Percentiles rank a stretch among this genome's conserved stretches.
Conservation (phyloP, 2,888 invertebrate genomes). For the Chironomus tentans region DNA sequence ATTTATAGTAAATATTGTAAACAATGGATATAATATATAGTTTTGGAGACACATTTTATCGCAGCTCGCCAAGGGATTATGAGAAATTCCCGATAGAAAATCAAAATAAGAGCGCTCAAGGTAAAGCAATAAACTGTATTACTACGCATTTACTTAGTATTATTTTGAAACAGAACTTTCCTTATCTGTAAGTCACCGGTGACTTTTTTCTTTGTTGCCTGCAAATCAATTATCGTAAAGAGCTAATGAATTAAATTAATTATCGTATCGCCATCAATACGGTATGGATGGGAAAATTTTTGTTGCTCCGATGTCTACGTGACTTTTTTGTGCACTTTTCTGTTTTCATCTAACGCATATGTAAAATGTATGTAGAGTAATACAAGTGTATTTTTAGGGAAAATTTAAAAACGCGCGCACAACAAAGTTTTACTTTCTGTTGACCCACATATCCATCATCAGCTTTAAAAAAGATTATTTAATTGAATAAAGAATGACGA, state of each 20-base stretch:
- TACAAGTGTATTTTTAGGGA: neutral
- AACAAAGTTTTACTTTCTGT: conserved; percentile 8
- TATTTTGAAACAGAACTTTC: neutral
- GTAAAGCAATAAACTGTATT: neutral
- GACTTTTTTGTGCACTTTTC: conserved; percentile 6
- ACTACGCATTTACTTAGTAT: neutral
- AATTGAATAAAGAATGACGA: too few species aligned
- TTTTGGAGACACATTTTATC: conserved; percentile 15
- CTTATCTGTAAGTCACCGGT: neutral
- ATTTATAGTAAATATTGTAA: neutral
- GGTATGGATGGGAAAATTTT: neutral
- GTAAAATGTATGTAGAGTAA: neutral
- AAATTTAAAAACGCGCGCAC: neutral
- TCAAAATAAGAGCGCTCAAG: conserved; percentile 12
- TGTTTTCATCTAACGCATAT: neutral
- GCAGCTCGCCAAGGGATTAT: conserved; percentile 2
- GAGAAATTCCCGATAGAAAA: conserved; percentile 7
- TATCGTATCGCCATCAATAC: too few species aligned
- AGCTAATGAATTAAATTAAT: too few species aligned
- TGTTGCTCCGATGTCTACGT: conserved; percentile 1
- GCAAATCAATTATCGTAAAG: too few species aligned
- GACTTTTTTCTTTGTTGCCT: neutral
- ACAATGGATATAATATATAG: conserved; percentile 19
- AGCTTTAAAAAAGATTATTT: neutral
- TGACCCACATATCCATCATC: neutral